Base-by-base conservation (phyloP, 2,888 invertebrate species). In the Spialia ferax region DNA sequence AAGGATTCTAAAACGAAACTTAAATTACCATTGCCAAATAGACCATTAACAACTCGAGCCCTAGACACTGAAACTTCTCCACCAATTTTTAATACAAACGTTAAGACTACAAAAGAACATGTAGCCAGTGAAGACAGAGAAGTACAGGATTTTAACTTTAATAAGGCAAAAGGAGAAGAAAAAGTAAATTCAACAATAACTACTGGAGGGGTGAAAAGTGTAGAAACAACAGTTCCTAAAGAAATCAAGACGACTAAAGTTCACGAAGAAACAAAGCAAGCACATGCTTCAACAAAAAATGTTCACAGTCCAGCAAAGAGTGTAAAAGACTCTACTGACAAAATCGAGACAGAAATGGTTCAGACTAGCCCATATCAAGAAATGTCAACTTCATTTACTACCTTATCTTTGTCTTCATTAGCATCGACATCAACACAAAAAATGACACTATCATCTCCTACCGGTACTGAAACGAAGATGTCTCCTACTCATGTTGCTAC, bases 1-100 rank as follows among this genome's bases (percentile, higher is more conserved):
- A 26, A 59, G 60, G 29, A 54, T 0, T 15, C 1, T 0, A 35
- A 57, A 26, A 26, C 1, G 18, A 59, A 66, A 23, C 60, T 60
- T 2, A 60, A 15, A 26, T 29, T 15, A n/a, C 10, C 50, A 22
- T 8, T 45, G 18, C 1, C 45, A 18, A 45, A 45, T 8, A 10
- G 18, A 3, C 18, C 13, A 2, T 52, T 52, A 52, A 5, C 52
- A 50, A 22, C 50, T 13, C 18, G 10, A 18, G 18, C 45, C 2
- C 15, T 8, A 10, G 10, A n/a, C 11, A 48, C 10, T 15, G 45
- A 20, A 48, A 48, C 45, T 3, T 20, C 45, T 45, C 13, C 35
- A 13, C 13, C 18, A 15, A 7, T 15, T 42, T 42, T 42, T 42
- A 42, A 42, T 15, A n/a, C 4, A 18, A 15, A 15, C 15, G 7